These are phyloP conservation scores for Macroglossus sobrinus DNA, from an alignment of 2,113 vertebrate species.

Conservation along the genomic window DNA sequence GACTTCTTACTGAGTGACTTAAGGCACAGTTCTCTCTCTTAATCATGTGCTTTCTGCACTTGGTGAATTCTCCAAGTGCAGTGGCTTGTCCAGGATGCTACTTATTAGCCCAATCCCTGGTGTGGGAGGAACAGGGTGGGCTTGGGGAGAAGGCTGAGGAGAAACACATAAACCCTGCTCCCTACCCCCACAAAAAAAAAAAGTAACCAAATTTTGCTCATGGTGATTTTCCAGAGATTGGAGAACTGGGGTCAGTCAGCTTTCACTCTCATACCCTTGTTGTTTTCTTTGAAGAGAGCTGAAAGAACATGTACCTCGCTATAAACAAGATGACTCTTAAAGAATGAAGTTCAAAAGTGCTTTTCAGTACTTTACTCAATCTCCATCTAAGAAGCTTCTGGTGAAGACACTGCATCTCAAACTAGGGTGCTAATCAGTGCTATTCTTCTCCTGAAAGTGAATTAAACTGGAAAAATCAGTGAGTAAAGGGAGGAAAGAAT, in stretches of 20 bases:
- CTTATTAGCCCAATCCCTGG: background rate
- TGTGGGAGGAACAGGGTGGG: background rate
- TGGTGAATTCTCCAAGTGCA: slow-evolving; percentile 39
- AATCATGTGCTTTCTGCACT: background rate
- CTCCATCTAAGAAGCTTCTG: background rate
- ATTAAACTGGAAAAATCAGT: background rate
- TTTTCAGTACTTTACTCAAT: slow-evolving; percentile 45
- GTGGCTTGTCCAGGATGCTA: too few relatives aligned
- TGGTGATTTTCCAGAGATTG: slow-evolving; percentile 46
- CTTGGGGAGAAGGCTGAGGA: background rate
- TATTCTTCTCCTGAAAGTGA: background rate
- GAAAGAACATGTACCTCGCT: slow-evolving; percentile 64
- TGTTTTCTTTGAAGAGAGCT: slow-evolving; percentile 44
- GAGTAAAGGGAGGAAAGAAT: background rate
- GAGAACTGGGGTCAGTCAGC: slow-evolving; percentile 14
- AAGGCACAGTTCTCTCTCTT: background rate
- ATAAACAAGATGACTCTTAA: slow-evolving; percentile 65
- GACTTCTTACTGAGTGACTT: background rate
- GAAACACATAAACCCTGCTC: background rate
- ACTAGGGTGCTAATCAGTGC: background rate
- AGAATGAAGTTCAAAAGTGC: slow-evolving; percentile 68
- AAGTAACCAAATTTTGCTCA: background rate
- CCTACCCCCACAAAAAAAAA: background rate
- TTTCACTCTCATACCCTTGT: slow-evolving; percentile 19
- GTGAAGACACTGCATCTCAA: background rate